Base-by-base conservation (phyloP, 2,888 invertebrate genomes). In the Phyllotreta cruciferae region DNA sequence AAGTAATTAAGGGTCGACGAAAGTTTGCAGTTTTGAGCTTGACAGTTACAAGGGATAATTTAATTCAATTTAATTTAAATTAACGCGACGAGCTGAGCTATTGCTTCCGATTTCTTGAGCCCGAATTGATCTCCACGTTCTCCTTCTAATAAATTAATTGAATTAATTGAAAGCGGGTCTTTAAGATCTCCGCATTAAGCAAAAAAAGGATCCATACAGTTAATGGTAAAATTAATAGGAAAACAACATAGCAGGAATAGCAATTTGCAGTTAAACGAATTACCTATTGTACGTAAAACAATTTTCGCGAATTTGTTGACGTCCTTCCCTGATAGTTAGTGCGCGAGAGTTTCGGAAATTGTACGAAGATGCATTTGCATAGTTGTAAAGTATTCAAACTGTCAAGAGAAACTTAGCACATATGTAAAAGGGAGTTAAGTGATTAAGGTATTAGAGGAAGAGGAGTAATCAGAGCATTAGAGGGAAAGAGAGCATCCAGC, bases 1-100 rank as follows among this genome's bases (percentile, higher is more conserved):
- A 68, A 69, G 64, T 67, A 71, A 71, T 71, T 71, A 71, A 66
- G 66, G 24, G 60, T 56, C 69, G 66, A 66, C 64, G 62, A 66
- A 64, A 54, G 65, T 66, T 58, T 42, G 53, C 60, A 67, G 67
- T 52, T 52, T 52, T 52, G 52, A 37, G 52, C 69, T 71, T 70
- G 71, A 68, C 71, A 70, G 69, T 68, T 70, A 62, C 60, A 66
- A 64, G 66, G 70, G 63, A 66, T 52, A 61, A 65, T 67, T 66
- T 71, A 71, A 71, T 71, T 70, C 67, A 71, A 71, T 71, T 71
- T 69, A 65, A 62, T 52, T 62, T 42, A 10, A n/a, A 11, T 24
- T 24, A 24, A 24, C 24, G 24, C 24, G 24, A 24, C 24, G 24
- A 24, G 24, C 24, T 24, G 24, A 49, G 34, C 52, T 37, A 52